Conservation (phyloP, 2,113 vertebrate species). For the Corydoras maculifer region DNA sequence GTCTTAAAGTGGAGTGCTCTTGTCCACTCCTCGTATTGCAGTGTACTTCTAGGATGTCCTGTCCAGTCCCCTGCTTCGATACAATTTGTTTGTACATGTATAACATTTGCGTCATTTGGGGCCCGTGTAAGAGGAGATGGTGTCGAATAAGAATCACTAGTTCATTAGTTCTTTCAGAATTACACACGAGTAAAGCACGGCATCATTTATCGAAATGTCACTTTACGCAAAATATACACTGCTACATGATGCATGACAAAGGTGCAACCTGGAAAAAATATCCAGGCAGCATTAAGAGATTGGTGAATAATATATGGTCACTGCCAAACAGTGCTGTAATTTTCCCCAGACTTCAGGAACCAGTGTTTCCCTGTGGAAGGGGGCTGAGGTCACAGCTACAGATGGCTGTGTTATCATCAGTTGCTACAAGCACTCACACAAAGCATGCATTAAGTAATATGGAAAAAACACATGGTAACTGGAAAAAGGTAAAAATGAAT, state of each 20-base stretch:
- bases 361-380: constrained; percentile 8
- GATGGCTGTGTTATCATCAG: constrained; percentile 12
- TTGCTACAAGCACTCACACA: neutral
- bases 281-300: constrained; percentile 5
- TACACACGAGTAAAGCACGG: too few relatives aligned
- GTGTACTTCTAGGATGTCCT: too few relatives aligned
- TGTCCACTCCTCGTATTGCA: too few relatives aligned
- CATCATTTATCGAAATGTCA: neutral
- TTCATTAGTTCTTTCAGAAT: too few relatives aligned
- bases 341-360: constrained; percentile 13
- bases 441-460: neutral
- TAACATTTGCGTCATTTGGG: too few relatives aligned
- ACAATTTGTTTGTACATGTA: too few relatives aligned
- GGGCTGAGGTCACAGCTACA: neutral
- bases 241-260: neutral
- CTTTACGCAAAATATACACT: neutral
- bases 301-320: constrained; percentile 13
- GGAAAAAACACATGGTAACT: constrained; percentile 16
- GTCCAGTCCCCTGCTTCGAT: too few relatives aligned
- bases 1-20: too few relatives aligned
- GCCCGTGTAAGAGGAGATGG: too few relatives aligned
- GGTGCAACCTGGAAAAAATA: constrained; percentile 14
- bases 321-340: constrained; percentile 3
- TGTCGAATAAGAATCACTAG: too few relatives aligned
- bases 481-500: constrained; percentile 3